phyloP scores from a whole-genome alignment of 2,888 invertebrate genomes.

The Euplagia quadripunctaria region DNA sequence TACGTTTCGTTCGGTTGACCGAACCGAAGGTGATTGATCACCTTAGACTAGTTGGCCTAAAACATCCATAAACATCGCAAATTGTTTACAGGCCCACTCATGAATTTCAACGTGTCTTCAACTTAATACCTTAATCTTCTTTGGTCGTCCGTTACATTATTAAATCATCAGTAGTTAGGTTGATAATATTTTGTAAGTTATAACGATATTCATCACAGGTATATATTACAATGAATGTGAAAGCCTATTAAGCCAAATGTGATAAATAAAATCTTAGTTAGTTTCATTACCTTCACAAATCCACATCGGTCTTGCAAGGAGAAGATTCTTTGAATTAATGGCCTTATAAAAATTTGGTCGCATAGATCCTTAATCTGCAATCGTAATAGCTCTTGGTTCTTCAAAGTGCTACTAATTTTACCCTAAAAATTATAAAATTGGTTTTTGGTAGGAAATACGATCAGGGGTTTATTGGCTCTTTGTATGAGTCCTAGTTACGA shows the following conservation, averaged over 20 bases:
- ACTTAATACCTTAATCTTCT: no score
- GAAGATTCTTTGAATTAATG: conserved; percentile 13
- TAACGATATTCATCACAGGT: neutral
- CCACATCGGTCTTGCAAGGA: neutral
- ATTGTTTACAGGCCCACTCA: no score
- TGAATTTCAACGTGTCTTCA: no score
- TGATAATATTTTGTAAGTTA: neutral
- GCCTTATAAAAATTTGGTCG: conserved; percentile 29
- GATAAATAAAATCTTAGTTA: neutral
- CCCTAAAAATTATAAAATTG: conserved; percentile 29
- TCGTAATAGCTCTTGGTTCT: conserved; percentile 26
- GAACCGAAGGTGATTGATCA: no score
- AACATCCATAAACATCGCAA: no score
- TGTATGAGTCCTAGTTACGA: neutral
- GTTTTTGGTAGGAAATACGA: neutral
- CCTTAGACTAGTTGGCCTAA: no score
- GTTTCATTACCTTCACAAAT: neutral
- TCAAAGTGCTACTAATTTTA: conserved; percentile 29
- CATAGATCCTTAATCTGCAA: conserved; percentile 34
- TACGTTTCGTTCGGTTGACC: no score
- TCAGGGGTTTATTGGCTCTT: neutral
- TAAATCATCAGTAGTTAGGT: no score
- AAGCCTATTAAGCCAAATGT: neutral
- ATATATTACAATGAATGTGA: no score
- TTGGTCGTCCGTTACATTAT: no score